Base-by-base conservation (phyloP, 2,797 vertebrate genomes). In the Distichodus sexfasciatus region DNA sequence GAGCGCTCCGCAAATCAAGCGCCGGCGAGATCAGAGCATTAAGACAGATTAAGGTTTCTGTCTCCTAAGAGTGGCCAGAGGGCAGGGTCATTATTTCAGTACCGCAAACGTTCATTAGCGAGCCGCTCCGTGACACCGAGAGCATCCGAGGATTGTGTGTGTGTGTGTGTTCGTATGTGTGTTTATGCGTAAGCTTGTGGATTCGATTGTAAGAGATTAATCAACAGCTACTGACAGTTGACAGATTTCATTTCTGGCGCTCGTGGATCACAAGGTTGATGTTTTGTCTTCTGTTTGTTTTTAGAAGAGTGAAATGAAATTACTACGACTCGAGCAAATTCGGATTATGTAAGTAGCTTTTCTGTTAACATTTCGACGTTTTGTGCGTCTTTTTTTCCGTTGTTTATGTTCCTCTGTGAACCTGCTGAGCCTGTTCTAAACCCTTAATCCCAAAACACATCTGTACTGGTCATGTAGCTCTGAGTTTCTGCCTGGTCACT, bases 241-340 rank as follows among this genome's bases (percentile, higher is more conserved):
- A n/a, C n/a, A n/a, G n/a, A n/a, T n/a, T n/a, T n/a, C n/a, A n/a
- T n/a, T n/a, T n/a, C n/a, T n/a, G n/a, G n/a, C n/a, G n/a, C n/a
- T n/a, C n/a, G n/a, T n/a, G 2, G 38, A 17, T 36, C 38, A 5
- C 3, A 21, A n/a, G 38, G 15, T 24, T 29, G 6, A 28, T 31
- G 1, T 38, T 21, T n/a, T 38, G 24, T 63, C 35, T 71, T 85
- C 79, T 88, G 85, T 81, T 85, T 71, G 82, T 79, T 82, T 81
- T 78, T 91, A 99, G 96, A 94, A 96, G 86, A 94, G 92, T 83
- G 93, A 94, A 84, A 95, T 99, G 73, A 88, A 93, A n/a, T 87
- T 99, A 98, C 89, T 99, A 98, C 7, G 96, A 99, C 70, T 95
- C 96, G 84, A 99, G 93, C 94, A 0, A 95, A 97, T 62, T 95